Conservation (phyloP, 2,797 vertebrate genomes). For the Staurois parvus region DNA sequence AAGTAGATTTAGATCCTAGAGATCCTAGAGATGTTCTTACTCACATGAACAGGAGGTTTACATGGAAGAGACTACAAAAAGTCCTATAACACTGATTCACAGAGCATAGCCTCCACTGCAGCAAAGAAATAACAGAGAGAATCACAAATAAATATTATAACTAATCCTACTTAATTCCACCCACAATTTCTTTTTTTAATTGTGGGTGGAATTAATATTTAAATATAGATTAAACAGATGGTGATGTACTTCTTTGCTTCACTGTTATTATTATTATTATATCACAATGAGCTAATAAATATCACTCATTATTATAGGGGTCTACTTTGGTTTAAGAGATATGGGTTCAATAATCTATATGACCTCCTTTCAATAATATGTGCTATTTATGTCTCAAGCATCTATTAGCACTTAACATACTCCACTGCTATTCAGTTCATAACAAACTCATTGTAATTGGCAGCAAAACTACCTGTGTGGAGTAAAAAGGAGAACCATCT, state of each 20-base stretch:
- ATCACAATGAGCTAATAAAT: no score
- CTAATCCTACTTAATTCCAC: neutral
- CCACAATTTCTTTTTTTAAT: neutral
- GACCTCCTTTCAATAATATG: neutral
- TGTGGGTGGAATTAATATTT: neutral
- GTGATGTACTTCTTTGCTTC: no score
- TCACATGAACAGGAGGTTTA: no score
- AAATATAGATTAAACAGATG: neutral
- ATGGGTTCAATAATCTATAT: neutral
- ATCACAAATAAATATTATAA: no score
- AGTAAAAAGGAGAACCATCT: conserved; percentile 9
- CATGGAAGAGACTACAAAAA: neutral
- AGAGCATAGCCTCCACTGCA: neutral
- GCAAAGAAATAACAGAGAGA: no score
- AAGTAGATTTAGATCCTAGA: no score
- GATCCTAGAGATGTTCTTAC: no score
- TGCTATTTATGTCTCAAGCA: neutral
- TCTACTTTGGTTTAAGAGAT: neutral
- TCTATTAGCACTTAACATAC: neutral
- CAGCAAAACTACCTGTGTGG: conserved; percentile 7
- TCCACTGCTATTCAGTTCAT: neutral
- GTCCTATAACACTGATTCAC: no score
- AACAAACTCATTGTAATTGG: conserved; percentile 3
- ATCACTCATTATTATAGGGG: neutral
- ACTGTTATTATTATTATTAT: no score